These are phyloP conservation scores for Diarsia brunnea DNA, from an alignment of 2,888 invertebrate genomes.

Conservation along the genomic window DNA sequence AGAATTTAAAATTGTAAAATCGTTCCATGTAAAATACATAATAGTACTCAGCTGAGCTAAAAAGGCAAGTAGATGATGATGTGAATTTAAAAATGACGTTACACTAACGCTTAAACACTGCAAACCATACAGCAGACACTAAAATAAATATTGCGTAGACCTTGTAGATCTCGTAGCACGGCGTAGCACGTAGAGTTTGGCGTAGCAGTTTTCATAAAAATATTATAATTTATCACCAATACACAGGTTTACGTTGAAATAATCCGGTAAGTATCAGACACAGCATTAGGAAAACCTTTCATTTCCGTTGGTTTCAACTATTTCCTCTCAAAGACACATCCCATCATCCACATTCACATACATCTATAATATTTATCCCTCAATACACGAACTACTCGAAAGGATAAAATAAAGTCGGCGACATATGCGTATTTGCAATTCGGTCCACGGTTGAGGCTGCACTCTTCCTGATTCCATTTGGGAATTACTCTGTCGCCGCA, in stretches of 20 bases:
- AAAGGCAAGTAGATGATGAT: too few species aligned
- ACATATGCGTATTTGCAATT: slow-evolving; percentile 88
- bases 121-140: not conserved
- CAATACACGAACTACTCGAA: slow-evolving; percentile 63
- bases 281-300: not conserved
- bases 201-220: not conserved
- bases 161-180: not conserved
- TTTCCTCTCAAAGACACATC: slow-evolving; percentile 31
- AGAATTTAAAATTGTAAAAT: not conserved
- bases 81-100: not conserved
- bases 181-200: not conserved
- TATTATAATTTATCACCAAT: not conserved
- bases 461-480: slow-evolving; percentile 90
- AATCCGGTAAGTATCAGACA: not conserved
- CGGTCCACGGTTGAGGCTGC: slow-evolving; percentile 84
- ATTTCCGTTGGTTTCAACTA: slow-evolving; percentile 1
- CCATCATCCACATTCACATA: slow-evolving; percentile 29
- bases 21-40: too few species aligned
- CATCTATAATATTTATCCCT: slow-evolving; percentile 58
- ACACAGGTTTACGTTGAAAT: not conserved
- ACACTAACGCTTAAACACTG: not conserved
- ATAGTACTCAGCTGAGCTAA: too few species aligned
- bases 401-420: slow-evolving; percentile 82
- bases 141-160: not conserved
- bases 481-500: slow-evolving; percentile 88